Evolutionary conservation across 2,113 vertebrate genomes (phyloP).

Genomic region (Capreolus pygargus): DNA sequence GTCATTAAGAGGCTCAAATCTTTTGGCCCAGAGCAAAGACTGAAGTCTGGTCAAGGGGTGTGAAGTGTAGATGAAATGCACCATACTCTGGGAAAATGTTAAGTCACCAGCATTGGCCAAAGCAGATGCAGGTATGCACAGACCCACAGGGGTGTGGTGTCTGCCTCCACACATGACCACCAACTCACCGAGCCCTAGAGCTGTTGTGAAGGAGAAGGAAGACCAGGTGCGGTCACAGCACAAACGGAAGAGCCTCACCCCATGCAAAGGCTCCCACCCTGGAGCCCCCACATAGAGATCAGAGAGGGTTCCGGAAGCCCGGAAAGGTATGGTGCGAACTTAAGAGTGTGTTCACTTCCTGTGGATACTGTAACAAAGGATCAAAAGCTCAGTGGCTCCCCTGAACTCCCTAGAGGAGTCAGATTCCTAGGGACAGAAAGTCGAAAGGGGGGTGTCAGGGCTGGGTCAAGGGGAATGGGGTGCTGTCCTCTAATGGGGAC

Average conservation of each 20-base stretch:
- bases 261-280: fast-evolving
- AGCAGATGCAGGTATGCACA: fast-evolving
- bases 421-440: neutral
- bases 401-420: neutral
- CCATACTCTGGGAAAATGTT: fast-evolving
- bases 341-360: neutral
- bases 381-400: neutral
- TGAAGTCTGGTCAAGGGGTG: neutral
- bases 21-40: neutral
- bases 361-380: neutral
- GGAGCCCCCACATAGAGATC: neutral
- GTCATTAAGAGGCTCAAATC: neutral
- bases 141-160: fast-evolving
- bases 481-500: too few species aligned
- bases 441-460: fast-evolving
- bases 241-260: fast-evolving
- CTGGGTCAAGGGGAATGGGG: fast-evolving
- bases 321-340: fast-evolving
- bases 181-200: fast-evolving
- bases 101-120: neutral
- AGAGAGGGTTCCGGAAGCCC: neutral
- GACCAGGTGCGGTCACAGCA: fast-evolving
- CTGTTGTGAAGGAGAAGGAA: neutral
- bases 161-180: neutral
- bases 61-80: neutral